phyloP scores from a whole-genome alignment of 1,140 invertebrate species.

The Forficula auricularia region DNA sequence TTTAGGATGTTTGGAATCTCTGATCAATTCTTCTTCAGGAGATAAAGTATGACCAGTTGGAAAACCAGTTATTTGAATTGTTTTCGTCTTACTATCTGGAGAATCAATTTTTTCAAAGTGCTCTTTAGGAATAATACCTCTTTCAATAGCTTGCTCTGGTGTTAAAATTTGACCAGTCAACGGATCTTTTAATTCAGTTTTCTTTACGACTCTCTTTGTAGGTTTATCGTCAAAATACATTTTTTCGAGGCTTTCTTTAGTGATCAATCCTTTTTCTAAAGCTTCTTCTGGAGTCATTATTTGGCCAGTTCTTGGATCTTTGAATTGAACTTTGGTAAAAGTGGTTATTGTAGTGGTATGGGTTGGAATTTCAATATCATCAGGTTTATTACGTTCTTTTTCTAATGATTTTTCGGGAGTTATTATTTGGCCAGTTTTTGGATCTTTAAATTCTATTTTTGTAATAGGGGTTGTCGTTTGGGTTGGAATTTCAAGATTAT shows the following conservation, averaged over 20 bases:
- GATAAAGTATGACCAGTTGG: constrained; percentile 29
- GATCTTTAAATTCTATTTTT: too few relatives aligned
- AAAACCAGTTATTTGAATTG: constrained; percentile 25
- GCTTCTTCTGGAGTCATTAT: constrained; percentile 31
- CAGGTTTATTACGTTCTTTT: constrained; percentile 26
- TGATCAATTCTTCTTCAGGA: constrained; percentile 27
- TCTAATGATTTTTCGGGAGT: constrained; percentile 36
- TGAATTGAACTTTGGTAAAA: constrained; percentile 13
- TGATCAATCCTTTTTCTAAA: constrained; percentile 31
- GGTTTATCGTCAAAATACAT: too few relatives aligned
- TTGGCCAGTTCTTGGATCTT: constrained; percentile 24
- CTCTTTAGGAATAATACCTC: too few relatives aligned
- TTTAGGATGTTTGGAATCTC: constrained; percentile 3
- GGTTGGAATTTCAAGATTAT: constrained; percentile 13
- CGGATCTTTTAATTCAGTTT: too few relatives aligned
- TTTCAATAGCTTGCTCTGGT: too few relatives aligned
- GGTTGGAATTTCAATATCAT: constrained; percentile 12
- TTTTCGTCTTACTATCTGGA: constrained; percentile 12
- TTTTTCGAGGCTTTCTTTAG: constrained; percentile 15
- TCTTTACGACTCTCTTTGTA: too few relatives aligned
- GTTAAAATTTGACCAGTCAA: too few relatives aligned
- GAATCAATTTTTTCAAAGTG: too few relatives aligned
- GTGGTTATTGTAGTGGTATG: constrained; percentile 13
- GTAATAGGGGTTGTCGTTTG: too few relatives aligned
- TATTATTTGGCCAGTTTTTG: too few relatives aligned